A percentile compares a stretch with the other conserved stretches of the same genome.
These are phyloP conservation scores for Diadromus collaris DNA, from an alignment of 2,888 invertebrate species.

Conservation along the genomic window DNA sequence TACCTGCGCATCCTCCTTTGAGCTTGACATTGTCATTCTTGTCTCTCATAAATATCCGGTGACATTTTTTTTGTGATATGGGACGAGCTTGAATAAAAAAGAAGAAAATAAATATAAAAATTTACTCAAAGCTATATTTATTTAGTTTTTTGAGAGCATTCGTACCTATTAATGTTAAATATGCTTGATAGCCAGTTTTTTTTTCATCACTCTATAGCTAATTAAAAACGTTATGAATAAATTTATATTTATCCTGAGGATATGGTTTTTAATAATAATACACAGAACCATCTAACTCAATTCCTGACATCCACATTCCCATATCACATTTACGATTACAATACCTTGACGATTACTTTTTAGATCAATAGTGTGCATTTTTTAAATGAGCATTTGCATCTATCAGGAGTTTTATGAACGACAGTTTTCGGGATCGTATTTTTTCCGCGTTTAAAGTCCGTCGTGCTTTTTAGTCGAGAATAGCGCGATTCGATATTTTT, in stretches of 20 bases:
- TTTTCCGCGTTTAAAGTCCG: neutral
- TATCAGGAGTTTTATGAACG: neutral
- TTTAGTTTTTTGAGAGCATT: neutral
- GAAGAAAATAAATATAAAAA: neutral
- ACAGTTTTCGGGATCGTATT: neutral
- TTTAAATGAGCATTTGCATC: neutral
- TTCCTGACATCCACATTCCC: neutral
- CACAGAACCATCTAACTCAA: constrained; percentile 3
- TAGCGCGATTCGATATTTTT: neutral
- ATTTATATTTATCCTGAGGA: neutral
- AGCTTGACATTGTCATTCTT: constrained; percentile 17
- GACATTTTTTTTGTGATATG: constrained; percentile 43
- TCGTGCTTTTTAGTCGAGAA: neutral
- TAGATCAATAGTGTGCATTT: neutral
- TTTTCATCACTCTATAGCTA: neutral
- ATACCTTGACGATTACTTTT: neutral
- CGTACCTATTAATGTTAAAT: neutral
- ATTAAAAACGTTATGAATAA: constrained; percentile 8
- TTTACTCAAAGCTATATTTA: neutral
- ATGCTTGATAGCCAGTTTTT: neutral
- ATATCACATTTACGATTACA: neutral
- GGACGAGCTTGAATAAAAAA: neutral
- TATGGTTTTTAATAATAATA: constrained; percentile 19
- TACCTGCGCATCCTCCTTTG: constrained; percentile 9
- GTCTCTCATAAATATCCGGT: neutral